Conservation (phyloP, 2,888 invertebrate species). For the Epirrhoe tristata region DNA sequence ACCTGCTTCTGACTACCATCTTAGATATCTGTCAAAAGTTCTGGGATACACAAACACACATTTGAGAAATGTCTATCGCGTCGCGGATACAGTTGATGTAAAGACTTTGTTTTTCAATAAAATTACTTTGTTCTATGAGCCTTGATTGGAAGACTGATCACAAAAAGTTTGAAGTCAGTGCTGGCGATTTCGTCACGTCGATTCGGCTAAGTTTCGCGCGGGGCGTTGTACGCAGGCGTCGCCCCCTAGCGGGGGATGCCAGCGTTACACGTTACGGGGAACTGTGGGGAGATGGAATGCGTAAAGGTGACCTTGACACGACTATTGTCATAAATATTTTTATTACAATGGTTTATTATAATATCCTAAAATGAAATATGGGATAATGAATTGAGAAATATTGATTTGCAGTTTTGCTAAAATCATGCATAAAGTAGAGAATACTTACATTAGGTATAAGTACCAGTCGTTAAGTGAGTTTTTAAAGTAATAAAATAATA, state of each 20-base stretch:
- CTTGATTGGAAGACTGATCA: not conserved
- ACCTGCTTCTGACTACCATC: no score
- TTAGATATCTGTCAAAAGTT: no score
- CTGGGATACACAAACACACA: no score
- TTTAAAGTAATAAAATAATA: no score
- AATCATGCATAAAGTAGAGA: no score
- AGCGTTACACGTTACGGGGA: constrained; percentile 33
- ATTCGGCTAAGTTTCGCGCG: constrained; percentile 71
- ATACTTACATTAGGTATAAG: no score
- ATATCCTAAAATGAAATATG: not conserved
- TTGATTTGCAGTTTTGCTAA: no score
- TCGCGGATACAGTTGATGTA: no score
- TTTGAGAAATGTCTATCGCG: no score
- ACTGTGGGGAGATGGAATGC: constrained; percentile 10
- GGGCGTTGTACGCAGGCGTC: constrained; percentile 75
- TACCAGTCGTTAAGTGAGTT: no score
- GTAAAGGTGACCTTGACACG: constrained; percentile 28
- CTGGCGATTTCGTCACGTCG: constrained; percentile 70
- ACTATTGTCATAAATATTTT: not conserved
- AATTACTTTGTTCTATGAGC: no score
- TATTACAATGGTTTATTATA: not conserved
- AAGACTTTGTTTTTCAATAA: no score
- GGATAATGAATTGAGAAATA: not conserved
- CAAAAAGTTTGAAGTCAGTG: constrained; percentile 32
- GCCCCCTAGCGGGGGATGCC: constrained; percentile 70